Evolutionary conservation across 2,888 invertebrate species (phyloP).

Genomic region (Heliconius aoede): DNA sequence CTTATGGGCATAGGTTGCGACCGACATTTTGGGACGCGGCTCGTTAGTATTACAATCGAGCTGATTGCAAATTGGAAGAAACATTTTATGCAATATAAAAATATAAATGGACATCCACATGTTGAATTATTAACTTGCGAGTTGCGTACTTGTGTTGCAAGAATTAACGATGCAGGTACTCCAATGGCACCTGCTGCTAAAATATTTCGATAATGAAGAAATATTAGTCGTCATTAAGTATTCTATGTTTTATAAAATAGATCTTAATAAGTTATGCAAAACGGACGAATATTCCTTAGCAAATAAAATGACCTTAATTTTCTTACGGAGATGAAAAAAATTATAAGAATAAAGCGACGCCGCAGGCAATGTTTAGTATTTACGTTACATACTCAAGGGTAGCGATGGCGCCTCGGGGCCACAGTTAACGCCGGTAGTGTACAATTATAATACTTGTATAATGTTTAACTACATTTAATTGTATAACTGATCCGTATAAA

Average conservation of each 20-base stretch:
- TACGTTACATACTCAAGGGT: constrained; percentile 20
- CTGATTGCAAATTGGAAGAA: constrained; percentile 27
- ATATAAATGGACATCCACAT: neutral
- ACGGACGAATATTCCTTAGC: neutral
- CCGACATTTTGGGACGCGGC: constrained; percentile 44
- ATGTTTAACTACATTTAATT: constrained; percentile 48
- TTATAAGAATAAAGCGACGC: constrained; percentile 13
- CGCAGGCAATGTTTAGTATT: constrained; percentile 19
- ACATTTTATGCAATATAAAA: constrained; percentile 18
- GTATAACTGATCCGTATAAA: constrained; percentile 49
- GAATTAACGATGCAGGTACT: neutral
- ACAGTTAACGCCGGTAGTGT: constrained; percentile 40
- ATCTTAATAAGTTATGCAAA: neutral
- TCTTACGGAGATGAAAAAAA: neutral
- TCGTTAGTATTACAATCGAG: constrained; percentile 30
- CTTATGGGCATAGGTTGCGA: constrained; percentile 37
- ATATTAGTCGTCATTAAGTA: neutral
- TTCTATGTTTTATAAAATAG: neutral
- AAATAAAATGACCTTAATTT: constrained; percentile 1
- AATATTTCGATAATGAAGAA: constrained; percentile 14
- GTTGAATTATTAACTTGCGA: neutral
- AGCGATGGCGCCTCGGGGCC: constrained; percentile 29
- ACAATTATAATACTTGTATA: constrained; percentile 46
- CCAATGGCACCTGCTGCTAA: constrained; percentile 11
- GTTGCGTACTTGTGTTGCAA: neutral